These are phyloP conservation scores for Anhinga rufa DNA, from an alignment of 2,113 vertebrate species.

Conservation along the genomic window DNA sequence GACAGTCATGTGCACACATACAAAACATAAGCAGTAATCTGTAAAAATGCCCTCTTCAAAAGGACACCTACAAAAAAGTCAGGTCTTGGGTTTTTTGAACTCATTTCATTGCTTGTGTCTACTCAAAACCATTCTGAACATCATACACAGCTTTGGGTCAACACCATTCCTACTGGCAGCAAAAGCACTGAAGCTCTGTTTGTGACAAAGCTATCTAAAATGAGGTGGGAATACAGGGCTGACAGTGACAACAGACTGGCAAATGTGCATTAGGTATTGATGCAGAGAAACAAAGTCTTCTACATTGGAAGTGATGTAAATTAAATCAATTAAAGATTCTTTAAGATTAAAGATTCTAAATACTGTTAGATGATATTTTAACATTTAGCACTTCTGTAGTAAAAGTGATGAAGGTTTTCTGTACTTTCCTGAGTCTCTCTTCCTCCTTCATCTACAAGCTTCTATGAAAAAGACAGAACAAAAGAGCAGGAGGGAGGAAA, in stretches of 20 bases:
- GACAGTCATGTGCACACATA: neutral
- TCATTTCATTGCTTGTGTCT: neutral
- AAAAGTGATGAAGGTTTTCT: neutral
- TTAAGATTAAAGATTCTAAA: neutral
- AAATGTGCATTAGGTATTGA: neutral
- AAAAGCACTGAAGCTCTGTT: neutral
- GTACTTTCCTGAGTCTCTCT: neutral
- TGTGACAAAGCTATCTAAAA: neutral
- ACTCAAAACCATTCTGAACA: neutral
- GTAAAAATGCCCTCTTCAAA: neutral
- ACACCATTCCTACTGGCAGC: neutral
- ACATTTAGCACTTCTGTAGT: neutral
- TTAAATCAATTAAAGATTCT: neutral
- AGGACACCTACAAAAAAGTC: neutral
- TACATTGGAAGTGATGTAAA: neutral
- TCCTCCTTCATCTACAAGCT: neutral
- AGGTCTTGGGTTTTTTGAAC: neutral
- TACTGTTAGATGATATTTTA: neutral
- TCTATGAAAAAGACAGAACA: neutral
- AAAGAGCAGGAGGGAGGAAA: neutral
- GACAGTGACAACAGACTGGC: too few relatives aligned
- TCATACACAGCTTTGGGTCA: neutral
- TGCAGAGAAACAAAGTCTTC: neutral
- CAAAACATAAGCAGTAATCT: neutral
- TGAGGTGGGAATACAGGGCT: neutral